Percentiles rank a stretch among this genome's conserved stretches.
phyloP scores from a whole-genome alignment of 2,797 vertebrate species.

The Rhinatrema bivittatum region DNA sequence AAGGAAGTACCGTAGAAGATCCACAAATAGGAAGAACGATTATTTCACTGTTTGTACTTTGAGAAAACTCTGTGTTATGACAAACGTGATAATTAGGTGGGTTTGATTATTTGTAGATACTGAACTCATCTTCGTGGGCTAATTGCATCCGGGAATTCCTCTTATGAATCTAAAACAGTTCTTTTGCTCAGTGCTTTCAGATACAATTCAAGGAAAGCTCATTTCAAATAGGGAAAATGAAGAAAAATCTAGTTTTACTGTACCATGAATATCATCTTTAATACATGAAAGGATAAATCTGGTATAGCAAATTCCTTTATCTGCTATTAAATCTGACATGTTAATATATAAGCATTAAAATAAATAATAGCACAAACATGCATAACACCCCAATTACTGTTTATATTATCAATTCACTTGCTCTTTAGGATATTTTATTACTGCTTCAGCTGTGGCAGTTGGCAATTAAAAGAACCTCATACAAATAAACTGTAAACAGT shows the following conservation, averaged over 20 bases:
- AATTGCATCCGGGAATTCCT: conserved; percentile 14
- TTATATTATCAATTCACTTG: conserved; percentile 55
- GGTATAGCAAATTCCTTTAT: conserved; percentile 32
- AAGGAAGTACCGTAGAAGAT: no score
- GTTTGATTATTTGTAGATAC: conserved; percentile 1
- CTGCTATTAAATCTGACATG: conserved; percentile 38
- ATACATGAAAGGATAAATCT: conserved; percentile 21
- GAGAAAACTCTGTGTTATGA: no score
- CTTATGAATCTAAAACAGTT: conserved; percentile 14
- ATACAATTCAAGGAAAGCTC: conserved; percentile 11
- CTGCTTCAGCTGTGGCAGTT: conserved; percentile 49
- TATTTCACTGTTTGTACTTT: no score
- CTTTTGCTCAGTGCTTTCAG: no score
- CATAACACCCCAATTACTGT: conserved; percentile 49
- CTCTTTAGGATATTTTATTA: conserved; percentile 46
- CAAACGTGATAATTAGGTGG: no score
- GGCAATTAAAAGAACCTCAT: conserved; percentile 39
- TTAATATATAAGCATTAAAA: conserved; percentile 56
- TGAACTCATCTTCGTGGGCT: conserved; percentile 3
- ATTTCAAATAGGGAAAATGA: conserved; percentile 13
- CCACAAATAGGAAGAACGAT: no score
- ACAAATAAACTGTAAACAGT: conserved; percentile 14
- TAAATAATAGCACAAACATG: conserved; percentile 54
- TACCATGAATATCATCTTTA: no score
- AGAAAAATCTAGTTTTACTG: conserved; percentile 7